Evolutionary conservation across 2,797 vertebrate species (phyloP).

Genomic region (Natrix natrix): DNA sequence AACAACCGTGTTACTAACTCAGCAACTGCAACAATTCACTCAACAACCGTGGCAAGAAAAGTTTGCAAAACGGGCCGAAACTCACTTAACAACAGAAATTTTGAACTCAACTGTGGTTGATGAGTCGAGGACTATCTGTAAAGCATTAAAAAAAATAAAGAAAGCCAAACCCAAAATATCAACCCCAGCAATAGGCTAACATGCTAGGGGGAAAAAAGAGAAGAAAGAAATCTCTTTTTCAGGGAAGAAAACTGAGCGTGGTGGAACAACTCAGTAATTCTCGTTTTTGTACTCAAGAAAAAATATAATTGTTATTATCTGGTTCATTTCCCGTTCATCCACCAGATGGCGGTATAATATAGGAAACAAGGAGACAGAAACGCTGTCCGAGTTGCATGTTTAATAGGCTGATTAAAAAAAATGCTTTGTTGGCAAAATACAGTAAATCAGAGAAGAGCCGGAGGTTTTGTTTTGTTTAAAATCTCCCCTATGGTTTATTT

Average conservation of each 20-base stretch:
- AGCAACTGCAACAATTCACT: too few relatives aligned
- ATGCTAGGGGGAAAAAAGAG: background rate
- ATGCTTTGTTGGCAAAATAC: background rate
- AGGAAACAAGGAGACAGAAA: background rate
- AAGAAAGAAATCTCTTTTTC: background rate
- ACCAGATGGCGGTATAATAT: constrained; percentile 38
- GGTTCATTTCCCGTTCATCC: background rate
- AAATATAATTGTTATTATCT: background rate
- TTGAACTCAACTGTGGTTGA: background rate
- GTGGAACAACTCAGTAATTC: background rate
- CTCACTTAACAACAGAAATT: background rate
- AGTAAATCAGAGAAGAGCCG: background rate
- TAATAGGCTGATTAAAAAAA: background rate
- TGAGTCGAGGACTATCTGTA: background rate
- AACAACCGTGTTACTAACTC: background rate
- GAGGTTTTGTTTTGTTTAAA: background rate
- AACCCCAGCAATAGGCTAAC: background rate
- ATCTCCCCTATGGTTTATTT: background rate
- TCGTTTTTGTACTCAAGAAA: background rate
- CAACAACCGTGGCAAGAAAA: background rate
- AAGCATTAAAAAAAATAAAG: background rate
- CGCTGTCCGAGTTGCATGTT: background rate
- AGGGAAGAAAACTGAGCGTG: background rate
- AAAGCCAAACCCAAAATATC: background rate
- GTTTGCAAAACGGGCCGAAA: background rate